Evolutionary conservation across 2,797 vertebrate genomes (phyloP), one percentile per base, ranked within the genome.

Genomic region (Momotus momota): DNA sequence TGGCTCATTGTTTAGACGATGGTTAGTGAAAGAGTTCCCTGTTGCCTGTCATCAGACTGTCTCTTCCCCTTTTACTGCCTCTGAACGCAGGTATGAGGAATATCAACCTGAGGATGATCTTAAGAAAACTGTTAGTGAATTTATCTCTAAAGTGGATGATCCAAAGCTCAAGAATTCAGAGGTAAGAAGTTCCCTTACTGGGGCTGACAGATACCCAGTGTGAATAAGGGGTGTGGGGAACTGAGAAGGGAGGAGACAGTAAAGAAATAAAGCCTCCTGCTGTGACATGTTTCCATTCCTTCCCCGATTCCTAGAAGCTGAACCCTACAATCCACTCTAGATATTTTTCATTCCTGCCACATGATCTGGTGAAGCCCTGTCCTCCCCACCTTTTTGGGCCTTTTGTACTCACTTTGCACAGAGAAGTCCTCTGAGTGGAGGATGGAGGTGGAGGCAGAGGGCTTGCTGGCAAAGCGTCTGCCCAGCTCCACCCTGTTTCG

Each of bases 141-240:
- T 99, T 18, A 98, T 99, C 33, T 97, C 99, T 93, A 99, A 99
- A 98, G 99, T 99, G 14, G 98, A 99, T 27, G 99, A 99, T 96
- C 99, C 99, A 7, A 99, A 99, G 90, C 97, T 99, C 86, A 98
- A 99, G 88, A 99, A 99, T 97, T 99, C 99, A 66, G 98, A 99
- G 99, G 99, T 99, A 96, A 98, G 98, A 90, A 64, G 27, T 49
- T 33, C 38, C 25, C 22, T 31, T 13, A 20, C 19, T 41, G 43
- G 51, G 11, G 11, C 72, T 66, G 54, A 66, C 8, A 45, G 65
- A 10, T 83, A 20, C 2, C 21, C 82, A 20, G 25, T 48, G 31
- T 67, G 45, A 79, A 19, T 77, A 66, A 92, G 31, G 43, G 51
- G 7, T 62, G 25, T 58, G 82, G 57, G 70, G 61, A 88, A 10